Conservation (phyloP, 2,888 invertebrate genomes). For the Pelosia muscerda region DNA sequence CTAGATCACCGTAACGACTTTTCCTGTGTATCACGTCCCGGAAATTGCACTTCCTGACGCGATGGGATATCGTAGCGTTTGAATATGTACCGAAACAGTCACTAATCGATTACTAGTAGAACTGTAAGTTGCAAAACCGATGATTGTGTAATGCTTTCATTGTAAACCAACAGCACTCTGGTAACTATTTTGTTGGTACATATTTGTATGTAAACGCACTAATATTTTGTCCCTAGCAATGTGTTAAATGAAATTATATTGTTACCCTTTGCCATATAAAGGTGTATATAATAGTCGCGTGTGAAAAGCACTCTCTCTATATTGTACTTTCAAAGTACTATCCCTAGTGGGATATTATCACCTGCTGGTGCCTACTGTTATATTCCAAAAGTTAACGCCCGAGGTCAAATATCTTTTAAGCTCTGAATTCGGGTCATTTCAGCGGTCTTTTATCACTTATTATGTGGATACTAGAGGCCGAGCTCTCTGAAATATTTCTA, state of each 20-base stretch:
- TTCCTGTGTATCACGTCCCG: conserved; percentile 53
- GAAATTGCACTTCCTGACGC: conserved; percentile 60
- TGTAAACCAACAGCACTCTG: conserved; percentile 22
- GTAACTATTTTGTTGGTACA: conserved; percentile 2
- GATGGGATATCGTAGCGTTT: conserved; percentile 41
- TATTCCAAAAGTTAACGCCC: conserved; percentile 51
- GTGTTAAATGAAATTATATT: neutral
- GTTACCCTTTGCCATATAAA: neutral
- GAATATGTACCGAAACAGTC: conserved; percentile 42
- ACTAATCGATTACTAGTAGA: conserved; percentile 37
- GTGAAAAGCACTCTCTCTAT: conserved; percentile 45
- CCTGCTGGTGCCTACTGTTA: conserved; percentile 52
- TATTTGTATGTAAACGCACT: neutral
- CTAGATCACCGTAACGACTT: conserved; percentile 49
- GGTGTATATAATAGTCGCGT: conserved; percentile 41
- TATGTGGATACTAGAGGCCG: conserved; percentile 40
- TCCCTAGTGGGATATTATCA: conserved; percentile 61
- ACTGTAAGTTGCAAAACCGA: conserved; percentile 28
- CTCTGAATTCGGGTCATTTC: conserved; percentile 51
- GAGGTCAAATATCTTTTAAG: conserved; percentile 46
- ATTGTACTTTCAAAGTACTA: conserved; percentile 54
- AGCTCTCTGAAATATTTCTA: conserved; percentile 6
- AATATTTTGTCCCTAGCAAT: neutral
- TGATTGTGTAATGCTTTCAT: conserved; percentile 40
- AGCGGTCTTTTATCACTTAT: conserved; percentile 38